phyloP scores from a whole-genome alignment of 2,888 invertebrate species.

The Himalopsyche anomala region DNA sequence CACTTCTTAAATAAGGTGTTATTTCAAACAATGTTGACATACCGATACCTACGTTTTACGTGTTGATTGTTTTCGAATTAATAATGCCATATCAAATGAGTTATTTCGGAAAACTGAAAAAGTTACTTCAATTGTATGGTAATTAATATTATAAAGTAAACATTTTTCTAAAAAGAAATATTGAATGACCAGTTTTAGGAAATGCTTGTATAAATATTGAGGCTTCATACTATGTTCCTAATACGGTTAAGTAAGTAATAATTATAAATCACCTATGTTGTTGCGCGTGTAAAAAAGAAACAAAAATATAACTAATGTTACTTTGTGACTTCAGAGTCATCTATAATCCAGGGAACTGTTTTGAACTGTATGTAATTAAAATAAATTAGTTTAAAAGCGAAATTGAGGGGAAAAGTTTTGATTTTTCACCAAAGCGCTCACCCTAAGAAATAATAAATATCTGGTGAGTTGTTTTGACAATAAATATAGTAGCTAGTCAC shows the following conservation, averaged over 20 bases:
- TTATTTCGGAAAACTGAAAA: neutral
- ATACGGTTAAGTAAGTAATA: no score
- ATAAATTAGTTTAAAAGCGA: neutral
- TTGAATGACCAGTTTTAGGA: no score
- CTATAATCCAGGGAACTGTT: neutral
- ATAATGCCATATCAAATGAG: neutral
- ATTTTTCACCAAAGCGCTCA: constrained; percentile 1
- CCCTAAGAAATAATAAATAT: constrained; percentile 31
- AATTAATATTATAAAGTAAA: no score
- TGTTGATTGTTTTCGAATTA: neutral
- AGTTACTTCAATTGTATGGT: no score
- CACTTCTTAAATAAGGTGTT: constrained; percentile 9
- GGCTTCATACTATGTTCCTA: no score
- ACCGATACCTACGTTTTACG: neutral
- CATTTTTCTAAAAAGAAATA: no score
- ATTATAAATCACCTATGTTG: no score
- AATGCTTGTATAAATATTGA: no score
- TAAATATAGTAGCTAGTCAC: neutral
- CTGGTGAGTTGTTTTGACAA: neutral
- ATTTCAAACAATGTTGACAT: neutral
- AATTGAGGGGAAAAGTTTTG: constrained; percentile 1
- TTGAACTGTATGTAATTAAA: neutral
- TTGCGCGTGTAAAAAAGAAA: no score
- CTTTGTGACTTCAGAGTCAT: no score
- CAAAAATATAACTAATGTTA: no score